Evolutionary conservation across 2,113 vertebrate species (phyloP).

Genomic region (Rhabdomys dilectus): DNA sequence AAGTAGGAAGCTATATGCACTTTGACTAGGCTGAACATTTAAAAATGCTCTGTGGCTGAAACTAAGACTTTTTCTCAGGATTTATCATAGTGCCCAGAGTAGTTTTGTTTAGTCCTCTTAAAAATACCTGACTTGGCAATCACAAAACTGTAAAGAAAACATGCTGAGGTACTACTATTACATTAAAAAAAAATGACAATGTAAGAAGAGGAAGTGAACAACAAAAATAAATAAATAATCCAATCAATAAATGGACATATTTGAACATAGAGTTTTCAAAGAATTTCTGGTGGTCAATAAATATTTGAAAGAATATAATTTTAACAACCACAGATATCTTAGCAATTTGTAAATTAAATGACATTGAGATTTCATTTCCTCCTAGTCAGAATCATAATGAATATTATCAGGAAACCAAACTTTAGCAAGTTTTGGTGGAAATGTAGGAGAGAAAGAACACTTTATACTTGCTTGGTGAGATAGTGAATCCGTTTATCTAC

Average conservation of each 20-base stretch:
- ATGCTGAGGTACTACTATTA: not conserved
- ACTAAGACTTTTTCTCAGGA: not conserved
- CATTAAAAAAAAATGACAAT: not conserved
- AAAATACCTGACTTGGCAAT: not conserved
- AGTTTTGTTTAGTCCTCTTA: not conserved
- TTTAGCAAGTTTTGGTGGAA: not conserved
- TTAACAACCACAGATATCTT: not conserved
- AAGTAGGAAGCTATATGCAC: not conserved
- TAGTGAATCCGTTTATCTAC: not conserved
- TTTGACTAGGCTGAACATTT: not conserved
- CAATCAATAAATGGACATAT: not conserved
- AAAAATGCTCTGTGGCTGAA: not conserved
- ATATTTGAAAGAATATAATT: not conserved
- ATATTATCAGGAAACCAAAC: not conserved
- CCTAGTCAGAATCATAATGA: not conserved
- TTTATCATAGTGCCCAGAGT: not conserved
- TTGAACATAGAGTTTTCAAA: not conserved
- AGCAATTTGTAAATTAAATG: not conserved
- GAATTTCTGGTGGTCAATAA: too few relatives aligned
- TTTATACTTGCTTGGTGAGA: not conserved
- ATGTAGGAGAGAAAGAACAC: not conserved
- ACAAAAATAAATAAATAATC: not conserved
- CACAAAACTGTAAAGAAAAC: not conserved
- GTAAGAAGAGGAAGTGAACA: conserved; percentile 1
- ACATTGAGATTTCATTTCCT: not conserved